A percentile compares a stretch with the other conserved stretches of the same genome.
phyloP scores from a whole-genome alignment of 2,888 invertebrate genomes.

The Hirtodrosophila trivittata region DNA sequence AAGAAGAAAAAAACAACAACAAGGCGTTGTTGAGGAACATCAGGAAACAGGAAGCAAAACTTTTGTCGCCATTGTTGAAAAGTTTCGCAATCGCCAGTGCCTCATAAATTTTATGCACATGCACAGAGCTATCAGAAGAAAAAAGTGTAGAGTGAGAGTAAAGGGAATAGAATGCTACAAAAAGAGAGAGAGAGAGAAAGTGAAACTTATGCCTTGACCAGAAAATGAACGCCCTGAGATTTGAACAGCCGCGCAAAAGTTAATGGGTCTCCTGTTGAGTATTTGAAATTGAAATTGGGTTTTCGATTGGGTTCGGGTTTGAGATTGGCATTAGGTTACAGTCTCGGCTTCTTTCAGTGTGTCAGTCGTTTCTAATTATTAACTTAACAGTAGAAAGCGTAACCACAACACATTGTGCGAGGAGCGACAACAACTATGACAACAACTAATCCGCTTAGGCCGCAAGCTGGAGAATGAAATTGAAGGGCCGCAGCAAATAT shows the following conservation, averaged over 20 bases:
- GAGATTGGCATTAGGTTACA: constrained; percentile 4
- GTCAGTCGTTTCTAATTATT: constrained; percentile 60
- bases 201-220: constrained; percentile 66
- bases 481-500: constrained; percentile 66
- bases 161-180: constrained; percentile 2
- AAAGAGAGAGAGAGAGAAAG: constrained; percentile 10
- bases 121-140: constrained; percentile 17
- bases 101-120: constrained; percentile 72
- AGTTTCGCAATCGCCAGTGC: constrained; percentile 78
- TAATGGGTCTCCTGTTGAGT: constrained; percentile 49
- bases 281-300: constrained; percentile 39
- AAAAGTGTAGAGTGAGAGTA: constrained; percentile 1
- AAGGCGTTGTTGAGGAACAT: constrained; percentile 16
- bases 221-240: constrained; percentile 69
- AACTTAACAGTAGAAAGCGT: constrained; percentile 20
- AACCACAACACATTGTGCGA: no score
- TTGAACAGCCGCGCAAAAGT: constrained; percentile 41
- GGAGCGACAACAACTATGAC: constrained; percentile 14
- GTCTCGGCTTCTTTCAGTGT: constrained; percentile 15
- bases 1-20: no score
- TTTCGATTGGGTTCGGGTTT: constrained; percentile 12
- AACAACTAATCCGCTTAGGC: constrained; percentile 46
- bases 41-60: constrained; percentile 52
- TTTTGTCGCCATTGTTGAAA: constrained; percentile 77
- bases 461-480: constrained; percentile 48